Evolutionary conservation across 2,113 vertebrate species (phyloP), one percentile per base, ranked within the genome.

Genomic region (Rhinogobius similis): DNA sequence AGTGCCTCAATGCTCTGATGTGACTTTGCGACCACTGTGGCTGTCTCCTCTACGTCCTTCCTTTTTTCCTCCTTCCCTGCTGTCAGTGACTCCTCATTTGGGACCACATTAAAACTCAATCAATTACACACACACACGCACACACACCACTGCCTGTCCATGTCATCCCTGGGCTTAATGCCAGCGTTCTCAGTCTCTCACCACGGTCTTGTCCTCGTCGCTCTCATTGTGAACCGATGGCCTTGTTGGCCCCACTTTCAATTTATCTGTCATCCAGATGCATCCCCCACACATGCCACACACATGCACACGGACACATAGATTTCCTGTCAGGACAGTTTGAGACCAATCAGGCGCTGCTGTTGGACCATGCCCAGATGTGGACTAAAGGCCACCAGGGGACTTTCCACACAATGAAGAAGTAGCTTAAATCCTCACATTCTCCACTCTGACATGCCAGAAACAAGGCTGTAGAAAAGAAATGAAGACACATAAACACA

Each of bases 261-360:
- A 91, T 90, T 87, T 87, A 89, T 85, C 82, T 89, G 90, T 90
- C 90, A 91, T 81, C 85, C 84, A 84, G 82, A 84, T 77, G 81
- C 83, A 84, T 82, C 73, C 78, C 50, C 70, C 59, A 58, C 67
- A 67, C 61, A 56, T 27, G 16, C n/a, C 46, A 50, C 46, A 21
- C 46, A 48, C 67, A 67, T 73, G 77, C 65, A 76, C 67, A 71
- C 66, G 16, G 61, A 67, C 76, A 77, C 64, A 91, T 90, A 73
- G 90, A 90, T 91, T 90, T 90, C 85, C 87, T 89, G 86, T 91
- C 87, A 89, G 84, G 78, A 77, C 79, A 81, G 85, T 87, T 90
- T 90, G 87, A 89, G 86, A 89, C 86, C 88, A 91, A 84, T 91
- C 88, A 89, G 83, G 82, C 69, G 74, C 78, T 78, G 75, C 76